Evolutionary conservation across 2,888 invertebrate genomes (phyloP), one percentile per base, ranked within the genome.

Genomic region (Epinotia demarniana): DNA sequence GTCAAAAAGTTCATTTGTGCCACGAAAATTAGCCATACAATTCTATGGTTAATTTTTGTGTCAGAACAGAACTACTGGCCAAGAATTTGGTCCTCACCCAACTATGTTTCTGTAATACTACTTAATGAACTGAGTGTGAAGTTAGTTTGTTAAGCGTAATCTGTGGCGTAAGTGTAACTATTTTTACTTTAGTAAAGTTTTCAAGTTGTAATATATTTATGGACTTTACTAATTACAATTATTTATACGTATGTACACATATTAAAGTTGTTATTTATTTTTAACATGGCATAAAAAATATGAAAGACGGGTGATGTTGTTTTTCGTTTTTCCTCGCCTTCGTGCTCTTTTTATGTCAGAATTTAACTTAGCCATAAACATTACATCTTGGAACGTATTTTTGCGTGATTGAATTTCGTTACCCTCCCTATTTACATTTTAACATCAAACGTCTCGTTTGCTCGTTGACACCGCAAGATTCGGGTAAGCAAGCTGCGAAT

Each of bases 381-480:
- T 57, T 19, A 39, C 57, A 57, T 67, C 57, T 39, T 39, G 57
- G 57, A 19, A 9, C 39, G 19, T 58, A 57, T 57, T 68, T 67
- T 39, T 57, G 55, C 9, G 23, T 68, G 57, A 57, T 68, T 16
- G 33, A 68, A 43, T 68, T 68, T 66, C 53, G 13, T 68, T 55
- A 39, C 19, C 57, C 39, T 55, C 18, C 33, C 23, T 68, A 57
- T 58, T 68, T 67, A 55, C 55, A 39, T 39, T 16, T 68, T 57
- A 16, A 43, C 57, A 68, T 43, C 68, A 68, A 57, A 57, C 43
- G n/a, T 43, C 67, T 39, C 23, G 43, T 68, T 68, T 58, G 19
- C 68, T 68, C 57, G 57, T 68, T 43, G 57, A 68, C 68, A 68
- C 68, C 57, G 39, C 43, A 68, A 57, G 57, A 13, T 67, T 57